phyloP scores from a whole-genome alignment of 2,113 vertebrate species.

The Megatriorchis doriae region DNA sequence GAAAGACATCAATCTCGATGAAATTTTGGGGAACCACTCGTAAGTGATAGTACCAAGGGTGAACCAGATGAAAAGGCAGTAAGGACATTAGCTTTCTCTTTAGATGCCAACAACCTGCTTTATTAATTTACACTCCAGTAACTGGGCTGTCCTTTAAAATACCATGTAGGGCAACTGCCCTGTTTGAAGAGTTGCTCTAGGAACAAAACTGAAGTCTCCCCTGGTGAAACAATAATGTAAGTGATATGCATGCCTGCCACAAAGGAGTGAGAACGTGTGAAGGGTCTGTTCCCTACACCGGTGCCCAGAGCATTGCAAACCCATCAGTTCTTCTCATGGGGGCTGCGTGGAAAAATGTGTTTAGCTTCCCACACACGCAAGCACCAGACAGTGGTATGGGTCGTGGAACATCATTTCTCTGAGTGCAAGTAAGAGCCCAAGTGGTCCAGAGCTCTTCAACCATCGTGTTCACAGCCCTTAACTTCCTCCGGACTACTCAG shows the following conservation, averaged over 20 bases:
- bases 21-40: slow-evolving; percentile 90
- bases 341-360: fast-evolving
- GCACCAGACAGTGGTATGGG: not conserved
- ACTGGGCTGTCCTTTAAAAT: not conserved
- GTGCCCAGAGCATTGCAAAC: not conserved
- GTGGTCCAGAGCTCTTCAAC: not conserved
- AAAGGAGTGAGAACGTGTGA: not conserved
- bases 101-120: slow-evolving; percentile 25
- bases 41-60: slow-evolving; percentile 62
- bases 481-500: not conserved
- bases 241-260: not conserved
- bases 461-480: not conserved
- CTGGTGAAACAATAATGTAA: not conserved
- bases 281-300: not conserved
- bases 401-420: not conserved
- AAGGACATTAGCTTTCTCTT: slow-evolving; percentile 29
- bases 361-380: not conserved
- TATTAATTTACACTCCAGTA: slow-evolving; percentile 25
- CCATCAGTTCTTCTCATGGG: not conserved
- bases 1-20: slow-evolving; percentile 97
- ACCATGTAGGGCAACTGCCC: not conserved
- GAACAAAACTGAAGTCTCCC: slow-evolving; percentile 17
- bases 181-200: slow-evolving; percentile 18
- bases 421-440: not conserved
- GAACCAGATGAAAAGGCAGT: not conserved